Base-by-base conservation (phyloP, 1,140 invertebrate species). In the Psix sp. region DNA sequence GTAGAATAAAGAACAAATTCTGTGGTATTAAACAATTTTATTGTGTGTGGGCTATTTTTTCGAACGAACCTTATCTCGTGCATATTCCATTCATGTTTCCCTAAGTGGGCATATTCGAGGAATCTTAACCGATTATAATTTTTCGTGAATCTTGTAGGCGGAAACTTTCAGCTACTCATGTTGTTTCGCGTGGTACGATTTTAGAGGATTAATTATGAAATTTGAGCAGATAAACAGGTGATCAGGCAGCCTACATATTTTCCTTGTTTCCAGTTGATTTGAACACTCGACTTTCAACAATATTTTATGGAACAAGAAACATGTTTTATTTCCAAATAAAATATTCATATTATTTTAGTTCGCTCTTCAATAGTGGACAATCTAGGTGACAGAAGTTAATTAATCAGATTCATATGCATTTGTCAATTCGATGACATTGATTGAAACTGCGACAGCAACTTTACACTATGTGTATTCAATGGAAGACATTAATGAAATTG, bases 81-180 rank as follows among this genome's bases (percentile, higher is more conserved):
- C 16, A 10, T 52, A 36, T 59, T 60, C 29, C 54, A 60, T 59
- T 59, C 65, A 20, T 45, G 46, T 45, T 48, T 51, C 51, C 42
- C 35, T 43, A 68, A 68, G 65, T 59, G 39, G 65, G 16, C 39
- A 31, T 39, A 16, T 16, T 48, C 42, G 35, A 24, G 21, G 36
- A 67, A 57, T 59, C 29, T 45, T 20, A 48, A 24, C 42, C 56
- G 40, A 59, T n/a, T n/a, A 51, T 49, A n/a, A 68, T 43, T 59
- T 43, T 18, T 51, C 24, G n/a, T n/a, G 16, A 29, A n/a, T 5
- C 7, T 29, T 39, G 66, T 70, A 42, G 54, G 66, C 18, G 31
- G 7, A 6, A n/a, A 33, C 18, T 42, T 40, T 26, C 11, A 7
- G n/a, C 18, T 39, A 15, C 13, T 9, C 14, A 15, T 16, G 2